Percentiles rank a stretch among this genome's conserved stretches.
Conservation (phyloP, 2,797 vertebrate genomes). For the Centroberyx gerrardi region DNA sequence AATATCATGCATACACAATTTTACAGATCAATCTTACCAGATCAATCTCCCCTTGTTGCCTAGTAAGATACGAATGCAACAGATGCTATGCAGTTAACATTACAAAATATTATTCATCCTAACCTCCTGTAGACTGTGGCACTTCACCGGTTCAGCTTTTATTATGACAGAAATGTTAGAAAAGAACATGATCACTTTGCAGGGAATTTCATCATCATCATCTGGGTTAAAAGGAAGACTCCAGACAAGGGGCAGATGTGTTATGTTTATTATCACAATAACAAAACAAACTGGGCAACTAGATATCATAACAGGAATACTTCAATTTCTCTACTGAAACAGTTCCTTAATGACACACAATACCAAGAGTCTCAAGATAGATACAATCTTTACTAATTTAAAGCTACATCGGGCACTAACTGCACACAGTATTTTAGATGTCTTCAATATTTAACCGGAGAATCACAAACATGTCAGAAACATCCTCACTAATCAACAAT, state of each 20-base stretch:
- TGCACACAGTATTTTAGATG: slow-evolving; percentile 46
- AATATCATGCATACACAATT: no score
- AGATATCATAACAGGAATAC: slow-evolving; percentile 56
- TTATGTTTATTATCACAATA: slow-evolving; percentile 75
- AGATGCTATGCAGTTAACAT: not conserved
- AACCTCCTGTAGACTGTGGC: not conserved
- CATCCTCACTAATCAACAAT: slow-evolving; percentile 54
- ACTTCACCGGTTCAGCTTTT: not conserved
- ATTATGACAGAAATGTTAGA: not conserved
- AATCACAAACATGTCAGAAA: slow-evolving; percentile 60
- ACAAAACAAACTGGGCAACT: slow-evolving; percentile 59
- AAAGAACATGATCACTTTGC: not conserved
- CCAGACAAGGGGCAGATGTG: slow-evolving; percentile 27
- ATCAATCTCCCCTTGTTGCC: not conserved
- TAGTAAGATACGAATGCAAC: not conserved
- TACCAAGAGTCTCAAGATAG: slow-evolving; percentile 53
- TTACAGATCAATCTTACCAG: no score
- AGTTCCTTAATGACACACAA: slow-evolving; percentile 50
- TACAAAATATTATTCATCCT: not conserved
- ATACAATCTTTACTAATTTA: slow-evolving; percentile 40
- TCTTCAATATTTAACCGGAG: slow-evolving; percentile 42
- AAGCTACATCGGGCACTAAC: slow-evolving; percentile 54
- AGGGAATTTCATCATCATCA: not conserved
- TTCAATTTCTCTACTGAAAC: slow-evolving; percentile 48
- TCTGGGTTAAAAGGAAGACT: slow-evolving; percentile 25